A percentile compares a stretch with the other conserved stretches of the same genome.
These are phyloP conservation scores for Cenopis cana DNA, from an alignment of 2,888 invertebrate genomes.

Conservation along the genomic window DNA sequence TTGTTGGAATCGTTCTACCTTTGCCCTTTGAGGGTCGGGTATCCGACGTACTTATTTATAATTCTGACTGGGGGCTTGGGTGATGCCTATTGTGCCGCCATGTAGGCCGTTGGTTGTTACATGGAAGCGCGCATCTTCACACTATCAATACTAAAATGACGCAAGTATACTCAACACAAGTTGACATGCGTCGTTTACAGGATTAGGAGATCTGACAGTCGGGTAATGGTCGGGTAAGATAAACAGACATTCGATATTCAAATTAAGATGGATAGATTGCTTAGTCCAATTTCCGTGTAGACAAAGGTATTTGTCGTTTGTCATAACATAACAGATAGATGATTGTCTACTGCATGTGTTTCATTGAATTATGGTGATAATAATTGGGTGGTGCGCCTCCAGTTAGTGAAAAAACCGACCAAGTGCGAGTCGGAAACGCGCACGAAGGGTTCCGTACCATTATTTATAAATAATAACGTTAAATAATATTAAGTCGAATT, in stretches of 20 bases:
- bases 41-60: slow-evolving; percentile 38
- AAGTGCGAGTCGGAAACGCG: too few relatives aligned
- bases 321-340: too few relatives aligned
- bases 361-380: background rate
- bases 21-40: slow-evolving; percentile 29
- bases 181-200: background rate
- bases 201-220: background rate
- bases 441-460: too few relatives aligned
- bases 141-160: background rate
- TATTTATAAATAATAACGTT: too few relatives aligned
- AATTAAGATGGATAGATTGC: slow-evolving; percentile 37
- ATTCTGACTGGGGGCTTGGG: slow-evolving; percentile 30
- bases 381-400: too few relatives aligned
- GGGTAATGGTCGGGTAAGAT: slow-evolving; percentile 17
- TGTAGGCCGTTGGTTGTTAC: slow-evolving; percentile 16
- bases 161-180: background rate
- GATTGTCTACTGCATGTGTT: background rate
- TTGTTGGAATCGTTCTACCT: slow-evolving; percentile 48
- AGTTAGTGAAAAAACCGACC: too few relatives aligned
- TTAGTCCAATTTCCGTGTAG: slow-evolving; percentile 19
- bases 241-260: slow-evolving; percentile 37
- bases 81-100: slow-evolving; percentile 27
- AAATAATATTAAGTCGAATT: too few relatives aligned
- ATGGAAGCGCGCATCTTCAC: slow-evolving; percentile 10
- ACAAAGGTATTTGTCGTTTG: slow-evolving; percentile 23